A percentile compares a stretch with the other conserved stretches of the same genome.
Evolutionary conservation across 1,140 invertebrate genomes (phyloP).

Genomic region (honey bee (Apis mellifera)): DNA sequence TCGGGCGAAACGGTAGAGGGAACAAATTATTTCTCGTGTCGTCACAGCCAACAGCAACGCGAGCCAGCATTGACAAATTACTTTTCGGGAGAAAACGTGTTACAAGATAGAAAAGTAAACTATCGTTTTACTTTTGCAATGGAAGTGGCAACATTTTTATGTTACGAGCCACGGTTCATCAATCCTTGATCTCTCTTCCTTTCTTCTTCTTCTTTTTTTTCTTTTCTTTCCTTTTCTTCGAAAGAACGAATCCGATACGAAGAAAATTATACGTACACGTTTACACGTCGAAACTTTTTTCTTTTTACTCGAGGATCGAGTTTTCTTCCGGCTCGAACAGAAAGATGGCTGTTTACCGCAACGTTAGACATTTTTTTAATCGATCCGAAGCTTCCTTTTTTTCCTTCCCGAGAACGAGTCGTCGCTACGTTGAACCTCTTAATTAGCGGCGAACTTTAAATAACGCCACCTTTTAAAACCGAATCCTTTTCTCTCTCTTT

Average conservation of each 20-base stretch:
- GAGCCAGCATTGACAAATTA: not conserved
- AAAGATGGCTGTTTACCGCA: not conserved
- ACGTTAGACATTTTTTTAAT: slow-evolving; percentile 22
- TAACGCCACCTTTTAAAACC: not conserved
- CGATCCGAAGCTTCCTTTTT: not conserved
- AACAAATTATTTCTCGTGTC: slow-evolving; percentile 11
- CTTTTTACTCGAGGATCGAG: not conserved
- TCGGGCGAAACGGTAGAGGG: not conserved
- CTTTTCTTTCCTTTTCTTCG: not conserved
- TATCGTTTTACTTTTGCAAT: not conserved
- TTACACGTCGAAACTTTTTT: not conserved
- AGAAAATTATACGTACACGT: not conserved
- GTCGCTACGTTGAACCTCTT: not conserved
- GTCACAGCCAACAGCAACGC: not conserved
- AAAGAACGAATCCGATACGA: not conserved
- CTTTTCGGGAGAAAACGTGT: not conserved
- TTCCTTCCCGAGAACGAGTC: not conserved
- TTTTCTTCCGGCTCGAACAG: not conserved
- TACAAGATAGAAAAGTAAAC: not conserved
- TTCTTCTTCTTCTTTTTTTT: no score
- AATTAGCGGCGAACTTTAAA: not conserved
- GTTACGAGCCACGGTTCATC: no score
- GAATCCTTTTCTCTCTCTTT: not conserved
- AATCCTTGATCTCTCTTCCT: no score
- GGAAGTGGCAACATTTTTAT: not conserved